Percentiles rank a stretch among this genome's conserved stretches.
Conservation (phyloP, 1,140 invertebrate genomes). For the Chironomus striatipennis region DNA sequence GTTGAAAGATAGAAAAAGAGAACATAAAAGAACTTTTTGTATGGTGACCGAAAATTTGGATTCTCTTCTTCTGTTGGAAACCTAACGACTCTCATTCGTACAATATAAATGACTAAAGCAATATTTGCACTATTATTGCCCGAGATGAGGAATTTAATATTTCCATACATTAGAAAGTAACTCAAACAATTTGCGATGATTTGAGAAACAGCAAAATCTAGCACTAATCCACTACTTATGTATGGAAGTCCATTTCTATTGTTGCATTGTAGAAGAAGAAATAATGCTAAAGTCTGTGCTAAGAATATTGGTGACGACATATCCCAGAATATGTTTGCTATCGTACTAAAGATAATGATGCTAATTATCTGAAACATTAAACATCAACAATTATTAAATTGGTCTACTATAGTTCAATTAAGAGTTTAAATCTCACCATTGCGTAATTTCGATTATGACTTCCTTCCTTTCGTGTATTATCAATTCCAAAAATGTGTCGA, state of each 20-base stretch:
- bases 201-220: constrained; percentile 36
- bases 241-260: constrained; percentile 33
- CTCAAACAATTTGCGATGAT: constrained; percentile 33
- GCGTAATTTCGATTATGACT: constrained; percentile 27
- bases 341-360: constrained; percentile 34
- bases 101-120: constrained; percentile 30
- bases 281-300: constrained; percentile 31
- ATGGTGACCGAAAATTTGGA: not conserved
- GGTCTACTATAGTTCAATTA: not conserved
- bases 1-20: not conserved
- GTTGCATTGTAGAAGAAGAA: constrained; percentile 27
- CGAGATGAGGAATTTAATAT: constrained; percentile 33
- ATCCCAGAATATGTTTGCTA: constrained; percentile 36
- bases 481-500: not conserved
- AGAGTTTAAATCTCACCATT: constrained; percentile 30
- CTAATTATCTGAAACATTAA: constrained; percentile 31
- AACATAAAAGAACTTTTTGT: not conserved
- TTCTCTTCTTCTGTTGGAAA: constrained; percentile 11
- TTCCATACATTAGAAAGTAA: constrained; percentile 34
- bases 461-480: not conserved
- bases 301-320: constrained; percentile 37
- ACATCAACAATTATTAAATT: not conserved
- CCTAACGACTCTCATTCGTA: constrained; percentile 17
- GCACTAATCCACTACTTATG: constrained; percentile 31
- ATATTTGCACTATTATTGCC: constrained; percentile 34